Conservation (phyloP, 2,888 invertebrate species). For the Harpagoxenus sublaevis region DNA sequence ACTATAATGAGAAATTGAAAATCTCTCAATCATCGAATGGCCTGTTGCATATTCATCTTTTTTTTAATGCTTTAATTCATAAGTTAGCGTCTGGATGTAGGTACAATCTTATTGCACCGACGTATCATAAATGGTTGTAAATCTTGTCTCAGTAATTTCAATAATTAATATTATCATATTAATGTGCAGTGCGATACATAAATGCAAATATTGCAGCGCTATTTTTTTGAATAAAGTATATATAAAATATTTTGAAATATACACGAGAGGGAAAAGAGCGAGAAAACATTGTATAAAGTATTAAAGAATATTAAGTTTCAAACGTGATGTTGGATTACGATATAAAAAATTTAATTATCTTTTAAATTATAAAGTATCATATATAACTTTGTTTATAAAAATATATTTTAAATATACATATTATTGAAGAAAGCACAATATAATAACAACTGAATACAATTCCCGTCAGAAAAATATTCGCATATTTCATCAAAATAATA, state of each 20-base stretch:
- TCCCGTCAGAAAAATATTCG: not conserved
- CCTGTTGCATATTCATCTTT: too few relatives aligned
- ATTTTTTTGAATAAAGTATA: constrained; percentile 13
- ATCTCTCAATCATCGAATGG: not conserved
- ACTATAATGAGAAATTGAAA: not conserved
- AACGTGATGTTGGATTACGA: not conserved
- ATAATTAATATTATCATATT: not conserved
- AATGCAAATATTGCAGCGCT: not conserved
- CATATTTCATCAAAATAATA: not conserved
- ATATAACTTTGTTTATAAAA: not conserved
- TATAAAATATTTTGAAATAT: not conserved
- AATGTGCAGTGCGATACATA: not conserved
- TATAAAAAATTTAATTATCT: not conserved
- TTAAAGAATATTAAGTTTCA: not conserved
- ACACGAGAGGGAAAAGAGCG: not conserved
- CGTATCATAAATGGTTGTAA: not conserved
- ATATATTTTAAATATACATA: not conserved
- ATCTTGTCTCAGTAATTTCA: not conserved
- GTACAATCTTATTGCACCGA: not conserved
- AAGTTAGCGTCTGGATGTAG: too few relatives aligned
- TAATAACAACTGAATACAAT: not conserved
- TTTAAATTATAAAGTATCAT: not conserved
- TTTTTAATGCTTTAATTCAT: constrained; percentile 8
- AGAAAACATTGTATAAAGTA: not conserved
- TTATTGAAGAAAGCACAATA: not conserved